Percentiles rank a stretch among this genome's conserved stretches.
phyloP scores from a whole-genome alignment of 2,888 invertebrate genomes.

The Subacronicta megacephala region DNA sequence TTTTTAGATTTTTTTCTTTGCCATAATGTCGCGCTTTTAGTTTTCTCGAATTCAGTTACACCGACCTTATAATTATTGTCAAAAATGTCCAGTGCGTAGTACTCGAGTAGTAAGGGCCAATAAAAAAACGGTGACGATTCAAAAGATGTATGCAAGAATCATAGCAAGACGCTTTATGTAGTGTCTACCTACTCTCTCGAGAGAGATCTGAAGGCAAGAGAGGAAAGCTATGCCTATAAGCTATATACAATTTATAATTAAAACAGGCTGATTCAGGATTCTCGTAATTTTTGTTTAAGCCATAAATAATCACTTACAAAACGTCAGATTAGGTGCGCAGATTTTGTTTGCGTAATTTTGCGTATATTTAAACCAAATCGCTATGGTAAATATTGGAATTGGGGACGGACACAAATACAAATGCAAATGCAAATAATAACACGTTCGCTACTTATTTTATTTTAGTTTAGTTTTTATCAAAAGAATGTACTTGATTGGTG shows the following conservation, averaged over 20 bases:
- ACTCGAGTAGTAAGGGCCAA: too few relatives aligned
- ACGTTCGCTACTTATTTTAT: not conserved
- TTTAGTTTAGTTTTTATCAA: not conserved
- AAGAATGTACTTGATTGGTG: not conserved
- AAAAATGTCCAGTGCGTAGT: too few relatives aligned
- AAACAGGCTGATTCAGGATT: not conserved
- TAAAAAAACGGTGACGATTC: too few relatives aligned
- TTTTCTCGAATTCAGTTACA: too few relatives aligned
- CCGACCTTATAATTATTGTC: too few relatives aligned
- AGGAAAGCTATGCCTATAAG: too few relatives aligned
- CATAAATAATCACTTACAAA: not conserved
- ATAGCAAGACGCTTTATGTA: too few relatives aligned
- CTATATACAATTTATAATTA: too few relatives aligned
- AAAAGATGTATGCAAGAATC: too few relatives aligned
- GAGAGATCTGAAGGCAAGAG: too few relatives aligned
- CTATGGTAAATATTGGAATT: slow-evolving; percentile 21
- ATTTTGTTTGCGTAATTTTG: slow-evolving; percentile 17
- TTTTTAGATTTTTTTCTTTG: not conserved
- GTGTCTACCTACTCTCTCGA: too few relatives aligned
- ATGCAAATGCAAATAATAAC: slow-evolving; percentile 14
- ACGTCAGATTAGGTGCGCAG: not conserved
- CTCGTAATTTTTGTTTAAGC: not conserved
- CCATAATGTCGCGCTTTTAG: too few relatives aligned
- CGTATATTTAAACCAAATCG: slow-evolving; percentile 7
- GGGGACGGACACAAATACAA: not conserved